Percentiles rank a stretch among this genome's conserved stretches.
Conservation (phyloP, 2,113 vertebrate genomes). For the Tenrec ecaudatus region DNA sequence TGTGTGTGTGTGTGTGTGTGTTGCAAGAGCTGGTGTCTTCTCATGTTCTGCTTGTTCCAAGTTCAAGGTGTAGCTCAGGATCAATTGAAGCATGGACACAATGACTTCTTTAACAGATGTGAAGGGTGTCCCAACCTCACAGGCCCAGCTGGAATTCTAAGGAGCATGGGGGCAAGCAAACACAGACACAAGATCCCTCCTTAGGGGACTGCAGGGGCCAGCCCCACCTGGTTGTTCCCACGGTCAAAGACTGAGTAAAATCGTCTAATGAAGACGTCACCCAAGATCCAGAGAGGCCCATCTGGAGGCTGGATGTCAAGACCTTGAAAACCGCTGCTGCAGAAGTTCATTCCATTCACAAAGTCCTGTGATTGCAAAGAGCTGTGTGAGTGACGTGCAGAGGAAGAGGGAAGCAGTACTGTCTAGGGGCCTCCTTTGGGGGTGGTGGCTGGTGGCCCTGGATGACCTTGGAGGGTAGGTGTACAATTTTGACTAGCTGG, state of each 20-base stretch:
- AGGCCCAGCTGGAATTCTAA: background rate
- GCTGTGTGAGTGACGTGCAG: background rate
- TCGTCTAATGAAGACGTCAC: slow-evolving; percentile 88
- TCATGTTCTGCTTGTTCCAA: background rate
- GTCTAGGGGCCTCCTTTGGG: background rate
- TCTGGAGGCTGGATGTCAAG: slow-evolving; percentile 82
- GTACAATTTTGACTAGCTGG: background rate
- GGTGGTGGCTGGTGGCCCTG: accelerated
- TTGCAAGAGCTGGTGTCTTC: background rate
- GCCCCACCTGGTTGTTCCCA: slow-evolving; percentile 86
- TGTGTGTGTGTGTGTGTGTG: background rate
- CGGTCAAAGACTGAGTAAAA: slow-evolving; percentile 89
- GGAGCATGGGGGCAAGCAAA: no score
- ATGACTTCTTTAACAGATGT: background rate
- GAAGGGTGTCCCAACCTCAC: background rate
- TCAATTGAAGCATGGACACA: background rate
- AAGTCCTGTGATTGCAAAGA: slow-evolving; percentile 74
- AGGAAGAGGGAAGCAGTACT: background rate
- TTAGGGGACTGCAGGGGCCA: slow-evolving; percentile 83
- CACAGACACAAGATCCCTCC: background rate
- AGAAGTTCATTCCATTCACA: slow-evolving; percentile 57
- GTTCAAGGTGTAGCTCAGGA: background rate
- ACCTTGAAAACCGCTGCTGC: slow-evolving; percentile 87
- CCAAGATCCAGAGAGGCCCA: slow-evolving; percentile 88
- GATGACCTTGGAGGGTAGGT: background rate